Conservation (phyloP, 2,888 invertebrate species). For the Eudemis profundana region DNA sequence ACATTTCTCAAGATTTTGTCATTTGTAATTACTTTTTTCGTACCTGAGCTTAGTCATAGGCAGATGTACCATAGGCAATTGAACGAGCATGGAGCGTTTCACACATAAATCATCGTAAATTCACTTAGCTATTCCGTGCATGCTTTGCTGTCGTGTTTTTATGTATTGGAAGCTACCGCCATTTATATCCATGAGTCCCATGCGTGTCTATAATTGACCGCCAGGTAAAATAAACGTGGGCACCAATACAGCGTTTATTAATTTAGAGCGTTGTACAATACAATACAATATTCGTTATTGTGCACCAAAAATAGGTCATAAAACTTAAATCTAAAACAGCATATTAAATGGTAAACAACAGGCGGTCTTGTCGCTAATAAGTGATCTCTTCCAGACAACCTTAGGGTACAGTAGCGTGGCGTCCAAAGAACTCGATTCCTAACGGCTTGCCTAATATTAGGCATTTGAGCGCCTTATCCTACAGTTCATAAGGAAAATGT, state of each 20-base stretch:
- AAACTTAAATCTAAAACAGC: no score
- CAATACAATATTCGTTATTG: no score
- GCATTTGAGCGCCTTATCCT: no score
- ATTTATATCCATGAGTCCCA: neutral
- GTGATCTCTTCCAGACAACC: no score
- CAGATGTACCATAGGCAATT: neutral
- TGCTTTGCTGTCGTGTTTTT: constrained; percentile 13
- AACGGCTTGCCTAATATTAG: no score
- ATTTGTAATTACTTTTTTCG: neutral
- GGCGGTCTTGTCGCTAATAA: no score
- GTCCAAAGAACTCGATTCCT: no score
- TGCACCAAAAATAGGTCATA: neutral
- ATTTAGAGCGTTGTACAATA: neutral
- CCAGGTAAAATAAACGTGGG: neutral
- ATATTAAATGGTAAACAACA: no score
- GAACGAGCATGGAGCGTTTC: constrained; percentile 6
- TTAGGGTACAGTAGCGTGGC: no score
- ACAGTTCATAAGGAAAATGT: no score
- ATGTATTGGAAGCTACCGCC: neutral
- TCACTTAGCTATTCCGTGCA: constrained; percentile 13
- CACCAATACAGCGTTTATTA: no score
- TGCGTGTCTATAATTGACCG: neutral
- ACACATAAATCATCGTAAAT: constrained; percentile 22
- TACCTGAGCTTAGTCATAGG: neutral
- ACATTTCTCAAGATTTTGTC: neutral